phyloP scores from a whole-genome alignment of 2,113 vertebrate species.

The Takifugu flavidus region DNA sequence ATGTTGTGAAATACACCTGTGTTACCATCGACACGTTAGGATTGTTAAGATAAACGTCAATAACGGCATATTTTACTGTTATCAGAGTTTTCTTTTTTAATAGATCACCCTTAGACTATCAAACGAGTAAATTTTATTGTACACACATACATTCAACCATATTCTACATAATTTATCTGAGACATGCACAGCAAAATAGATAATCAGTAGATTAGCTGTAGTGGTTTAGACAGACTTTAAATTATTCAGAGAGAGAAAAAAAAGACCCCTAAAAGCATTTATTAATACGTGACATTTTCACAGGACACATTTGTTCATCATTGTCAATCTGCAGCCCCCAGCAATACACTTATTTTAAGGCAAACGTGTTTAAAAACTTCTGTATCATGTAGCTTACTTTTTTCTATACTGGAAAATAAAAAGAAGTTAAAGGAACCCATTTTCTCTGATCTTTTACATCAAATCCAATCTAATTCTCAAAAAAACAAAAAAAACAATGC shows the following conservation, averaged over 20 bases:
- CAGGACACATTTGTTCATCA: not conserved
- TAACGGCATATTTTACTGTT: not conserved
- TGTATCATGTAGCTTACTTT: too few relatives aligned
- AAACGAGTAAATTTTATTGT: slow-evolving; percentile 28
- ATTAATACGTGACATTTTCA: slow-evolving; percentile 24
- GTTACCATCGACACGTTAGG: not conserved
- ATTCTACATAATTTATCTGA: not conserved
- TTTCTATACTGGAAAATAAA: too few relatives aligned
- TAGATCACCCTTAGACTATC: not conserved
- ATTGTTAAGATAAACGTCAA: not conserved
- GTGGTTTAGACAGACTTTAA: not conserved
- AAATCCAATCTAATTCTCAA: too few relatives aligned
- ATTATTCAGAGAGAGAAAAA: slow-evolving; percentile 13
- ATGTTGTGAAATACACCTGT: slow-evolving; percentile 35
- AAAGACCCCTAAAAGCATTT: not conserved
- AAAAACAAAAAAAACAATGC: too few relatives aligned
- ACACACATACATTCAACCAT: not conserved
- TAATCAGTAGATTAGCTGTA: too few relatives aligned
- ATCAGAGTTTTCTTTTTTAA: too few relatives aligned
- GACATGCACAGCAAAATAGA: slow-evolving; percentile 7
- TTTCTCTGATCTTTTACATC: too few relatives aligned
- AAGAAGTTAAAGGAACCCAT: too few relatives aligned
- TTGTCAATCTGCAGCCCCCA: slow-evolving; percentile 1
- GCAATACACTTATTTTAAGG: not conserved
- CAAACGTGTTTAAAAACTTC: too few relatives aligned